Evolutionary conservation across 1,140 invertebrate genomes (phyloP).

Genomic region (Papilio polyxenes): DNA sequence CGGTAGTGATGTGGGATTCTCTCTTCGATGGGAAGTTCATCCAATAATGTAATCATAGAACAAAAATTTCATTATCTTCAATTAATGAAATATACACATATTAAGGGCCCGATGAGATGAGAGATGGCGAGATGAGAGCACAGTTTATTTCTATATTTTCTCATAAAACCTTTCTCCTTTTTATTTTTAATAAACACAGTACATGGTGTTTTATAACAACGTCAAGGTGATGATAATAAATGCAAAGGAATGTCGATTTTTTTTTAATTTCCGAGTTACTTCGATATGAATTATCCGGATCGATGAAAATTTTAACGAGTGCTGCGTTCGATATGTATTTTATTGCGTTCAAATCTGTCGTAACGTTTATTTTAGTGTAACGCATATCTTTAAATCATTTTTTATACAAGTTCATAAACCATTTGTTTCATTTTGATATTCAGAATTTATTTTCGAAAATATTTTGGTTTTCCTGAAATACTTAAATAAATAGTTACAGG

Average conservation of each 20-base stretch:
- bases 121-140: too few species aligned
- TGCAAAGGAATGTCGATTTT: not conserved
- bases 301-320: slow-evolving; percentile 10
- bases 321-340: slow-evolving; percentile 5
- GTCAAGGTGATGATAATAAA: slow-evolving; percentile 27
- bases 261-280: slow-evolving; percentile 9
- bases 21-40: too few species aligned
- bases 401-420: not conserved
- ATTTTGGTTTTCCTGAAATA: not conserved
- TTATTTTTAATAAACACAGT: not conserved
- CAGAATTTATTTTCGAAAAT: not conserved
- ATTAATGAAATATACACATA: too few species aligned
- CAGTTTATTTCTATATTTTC: too few species aligned
- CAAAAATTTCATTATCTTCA: too few species aligned
- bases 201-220: not conserved
- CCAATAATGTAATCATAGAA: too few species aligned
- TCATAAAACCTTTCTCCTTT: not conserved
- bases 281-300: not conserved
- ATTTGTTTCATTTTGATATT: not conserved
- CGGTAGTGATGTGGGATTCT: too few species aligned
- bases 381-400: slow-evolving; percentile 15
- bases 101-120: too few species aligned
- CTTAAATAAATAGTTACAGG: too few species aligned
- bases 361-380: slow-evolving; percentile 17
- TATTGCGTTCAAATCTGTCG: not conserved